Conservation (phyloP, 2,888 invertebrate species). For the Saturnia japonica region DNA sequence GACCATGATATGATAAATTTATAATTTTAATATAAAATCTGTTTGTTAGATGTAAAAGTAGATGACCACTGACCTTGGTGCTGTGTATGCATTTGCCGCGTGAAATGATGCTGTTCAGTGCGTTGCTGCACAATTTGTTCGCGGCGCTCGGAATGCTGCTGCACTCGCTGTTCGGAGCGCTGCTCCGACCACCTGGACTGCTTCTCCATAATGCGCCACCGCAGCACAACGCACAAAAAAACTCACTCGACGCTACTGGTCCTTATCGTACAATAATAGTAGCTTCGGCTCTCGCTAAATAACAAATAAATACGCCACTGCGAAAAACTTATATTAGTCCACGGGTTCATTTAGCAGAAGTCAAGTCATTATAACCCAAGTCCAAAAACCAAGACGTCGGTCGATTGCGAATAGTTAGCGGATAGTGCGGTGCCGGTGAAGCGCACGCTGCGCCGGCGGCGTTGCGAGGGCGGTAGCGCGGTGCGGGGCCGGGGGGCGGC, state of each 20-base stretch:
- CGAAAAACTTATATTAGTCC: slow-evolving; percentile 77
- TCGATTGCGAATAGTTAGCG: slow-evolving; percentile 96
- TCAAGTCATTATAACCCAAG: slow-evolving; percentile 89
- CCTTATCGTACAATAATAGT: slow-evolving; percentile 62
- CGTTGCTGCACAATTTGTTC: slow-evolving; percentile 80
- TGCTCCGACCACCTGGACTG: slow-evolving; percentile 82
- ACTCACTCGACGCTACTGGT: slow-evolving; percentile 76
- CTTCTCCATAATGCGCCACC: slow-evolving; percentile 87
- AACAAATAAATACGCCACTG: slow-evolving; percentile 73
- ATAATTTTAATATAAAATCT: slow-evolving; percentile 7
- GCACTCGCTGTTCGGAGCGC: slow-evolving; percentile 76
- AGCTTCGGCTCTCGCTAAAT: slow-evolving; percentile 64
- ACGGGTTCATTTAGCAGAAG: slow-evolving; percentile 86
- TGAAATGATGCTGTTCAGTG: slow-evolving; percentile 88
- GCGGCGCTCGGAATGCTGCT: slow-evolving; percentile 65
- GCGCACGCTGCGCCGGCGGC: slow-evolving; percentile 59
- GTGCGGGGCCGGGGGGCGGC: slow-evolving; percentile 53
- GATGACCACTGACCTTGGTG: slow-evolving; percentile 67
- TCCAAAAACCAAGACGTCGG: slow-evolving; percentile 93
- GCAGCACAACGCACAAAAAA: slow-evolving; percentile 75
- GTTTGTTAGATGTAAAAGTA: slow-evolving; percentile 8
- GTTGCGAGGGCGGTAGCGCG: slow-evolving; percentile 39
- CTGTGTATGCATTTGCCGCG: slow-evolving; percentile 88
- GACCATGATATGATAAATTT: slow-evolving; percentile 14
- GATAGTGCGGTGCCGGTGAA: slow-evolving; percentile 84